phyloP scores from a whole-genome alignment of 2,113 vertebrate genomes.

The Heteronetta atricapilla region DNA sequence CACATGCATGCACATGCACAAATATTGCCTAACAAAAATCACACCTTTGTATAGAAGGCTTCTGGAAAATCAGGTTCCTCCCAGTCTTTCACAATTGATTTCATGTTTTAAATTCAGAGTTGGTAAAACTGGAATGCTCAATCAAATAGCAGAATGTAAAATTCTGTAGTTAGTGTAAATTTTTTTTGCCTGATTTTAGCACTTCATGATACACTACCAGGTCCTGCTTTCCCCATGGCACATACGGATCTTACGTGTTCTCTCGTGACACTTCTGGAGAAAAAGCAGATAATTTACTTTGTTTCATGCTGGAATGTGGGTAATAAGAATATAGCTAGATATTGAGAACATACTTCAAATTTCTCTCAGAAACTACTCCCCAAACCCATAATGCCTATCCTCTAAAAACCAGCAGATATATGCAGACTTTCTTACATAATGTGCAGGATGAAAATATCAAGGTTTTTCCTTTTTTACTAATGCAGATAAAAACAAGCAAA shows the following conservation, averaged over 20 bases:
- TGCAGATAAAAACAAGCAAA: neutral
- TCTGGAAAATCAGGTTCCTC: neutral
- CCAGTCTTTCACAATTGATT: neutral
- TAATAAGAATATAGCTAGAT: neutral
- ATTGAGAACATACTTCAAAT: neutral
- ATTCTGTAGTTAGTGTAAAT: neutral
- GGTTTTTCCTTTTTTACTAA: neutral
- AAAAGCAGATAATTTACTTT: neutral
- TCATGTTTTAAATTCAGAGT: neutral
- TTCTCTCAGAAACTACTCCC: neutral
- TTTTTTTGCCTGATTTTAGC: neutral
- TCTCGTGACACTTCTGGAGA: neutral
- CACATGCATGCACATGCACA: rapidly evolving
- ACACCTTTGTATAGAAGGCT: neutral
- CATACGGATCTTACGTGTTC: neutral
- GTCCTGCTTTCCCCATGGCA: neutral
- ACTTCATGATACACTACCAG: neutral
- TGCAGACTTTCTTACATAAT: neutral
- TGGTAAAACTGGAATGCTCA: neutral
- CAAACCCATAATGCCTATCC: neutral
- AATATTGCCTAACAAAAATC: neutral
- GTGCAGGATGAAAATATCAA: neutral
- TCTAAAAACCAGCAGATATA: neutral
- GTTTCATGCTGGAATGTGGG: neutral
- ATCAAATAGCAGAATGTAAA: neutral